Base-by-base conservation (phyloP, 1,140 invertebrate genomes). In the Amphibalanus amphitrite region DNA sequence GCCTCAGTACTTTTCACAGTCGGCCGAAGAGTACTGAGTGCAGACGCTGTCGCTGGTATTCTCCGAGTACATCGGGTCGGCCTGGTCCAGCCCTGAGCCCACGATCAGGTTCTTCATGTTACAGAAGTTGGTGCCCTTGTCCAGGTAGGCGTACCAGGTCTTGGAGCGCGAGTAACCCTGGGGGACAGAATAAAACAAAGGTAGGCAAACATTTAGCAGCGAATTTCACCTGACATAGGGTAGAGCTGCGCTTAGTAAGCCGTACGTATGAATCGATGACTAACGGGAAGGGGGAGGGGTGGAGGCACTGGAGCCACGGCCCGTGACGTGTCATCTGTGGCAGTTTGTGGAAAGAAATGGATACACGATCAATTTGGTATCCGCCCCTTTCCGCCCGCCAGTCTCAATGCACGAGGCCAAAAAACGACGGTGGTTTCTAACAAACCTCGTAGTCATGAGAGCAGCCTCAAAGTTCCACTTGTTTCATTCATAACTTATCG, bases 51-150 rank as follows among this genome's bases (percentile, higher is more conserved):
- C 78, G 65, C 76, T 76, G 17, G 82, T 82, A 6, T 74, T 76
- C 75, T 83, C 82, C 28, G 70, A 75, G 74, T 80, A 83, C 6
- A 75, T 75, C n/a, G 75, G 6, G 40, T 77, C 76, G 29, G 71
- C 67, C 71, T 78, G 77, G 71, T 81, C 76, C 1, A 82, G 75
- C 23, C 76, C 78, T 69, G 77, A 76, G 40, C 80, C 82, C 77
- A 76, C n/a, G n/a, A n/a, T n/a, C n/a, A n/a, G n/a, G n/a, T n/a
- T n/a, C n/a, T n/a, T n/a, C n/a, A n/a, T n/a, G 74, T 83, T 84
- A 71, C 82, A 83, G 74, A 83, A 84, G 76, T 84, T 84, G n/a
- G 81, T 82, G 20, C 82, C 79, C 75, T 79, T 81, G 75, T 84
- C 83, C 25, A 83, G 75, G 15, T 82, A 72, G 47, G 82, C 82